Base-by-base conservation (phyloP, 1,140 invertebrate species). In the Schlechtendalia chinensis region DNA sequence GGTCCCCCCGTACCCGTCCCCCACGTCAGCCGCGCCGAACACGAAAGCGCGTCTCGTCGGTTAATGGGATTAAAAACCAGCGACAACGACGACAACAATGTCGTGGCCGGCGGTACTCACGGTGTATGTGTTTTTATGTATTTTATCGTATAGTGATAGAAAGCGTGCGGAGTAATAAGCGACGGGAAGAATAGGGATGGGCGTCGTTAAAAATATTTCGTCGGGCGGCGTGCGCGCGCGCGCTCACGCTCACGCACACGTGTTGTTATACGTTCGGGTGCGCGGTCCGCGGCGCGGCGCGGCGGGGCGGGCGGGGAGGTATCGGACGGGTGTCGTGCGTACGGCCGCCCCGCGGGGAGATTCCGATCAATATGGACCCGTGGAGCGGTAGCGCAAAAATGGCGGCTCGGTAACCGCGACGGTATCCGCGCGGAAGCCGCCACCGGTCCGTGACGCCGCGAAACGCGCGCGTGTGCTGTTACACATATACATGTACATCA, bases 61-160 rank as follows among this genome's bases (percentile, higher is more conserved):
- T 79, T 79, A 79, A 79, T 79, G 75, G 75, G 75, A 79, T 79
- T 79, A 79, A 79, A 79, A 79, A 61, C 53, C 58, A 47, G 58
- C 75, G 75, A 79, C 56, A 79, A 47, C 58, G 53, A 71, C 24
- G 17, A 47, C 47, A 39, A n/a, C n/a, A 53, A 53, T n/a, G 22
- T 50, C 65, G 22, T 69, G n/a, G n/a, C n/a, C n/a, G n/a, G n/a
- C n/a, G n/a, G n/a, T n/a, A n/a, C n/a, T n/a, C n/a, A n/a, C n/a
- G n/a, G n/a, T n/a, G n/a, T n/a, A n/a, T n/a, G n/a, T n/a, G n/a
- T n/a, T n/a, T n/a, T n/a, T n/a, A n/a, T n/a, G n/a, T n/a, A n/a
- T n/a, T n/a, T n/a, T n/a, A n/a, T n/a, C n/a, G 14, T 69, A 67
- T 67, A 45, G 14, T 67, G 47, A 47, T 47, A 69, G 45, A 69